Base-by-base conservation (phyloP, 2,888 invertebrate species). In the Tenthredo amoena region DNA sequence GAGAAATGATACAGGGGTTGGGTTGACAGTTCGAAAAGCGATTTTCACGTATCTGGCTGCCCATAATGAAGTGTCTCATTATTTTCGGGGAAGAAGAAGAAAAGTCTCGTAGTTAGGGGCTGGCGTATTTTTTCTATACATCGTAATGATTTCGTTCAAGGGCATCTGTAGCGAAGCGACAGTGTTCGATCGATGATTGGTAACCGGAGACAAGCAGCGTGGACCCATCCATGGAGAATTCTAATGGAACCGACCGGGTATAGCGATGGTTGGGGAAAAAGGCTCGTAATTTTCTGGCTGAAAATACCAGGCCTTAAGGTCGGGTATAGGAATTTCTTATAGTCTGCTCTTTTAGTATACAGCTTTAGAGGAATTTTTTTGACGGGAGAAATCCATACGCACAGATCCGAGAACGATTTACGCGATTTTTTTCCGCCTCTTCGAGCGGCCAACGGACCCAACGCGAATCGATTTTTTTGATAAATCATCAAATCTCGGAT, bases 171-270 rank as follows among this genome's bases (percentile, higher is more conserved):
- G 58, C 40, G 62, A 62, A 37, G 81, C 81, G 81, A 81, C 81
- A 62, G 81, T 37, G 40, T 81, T 62, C 81, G 81, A 81, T 81
- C 81, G 81, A 81, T 81, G 81, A 62, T 62, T 81, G 81, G 81
- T 81, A 81, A 81, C 81, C 58, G 62, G 81, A 81, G 81, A 81
- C 81, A 81, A 81, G 62, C 40, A 34, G 12, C 50, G 50, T 34
- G 50, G 47, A 77, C 50, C 34, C 77, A 77, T 77, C 47, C 55
- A 34, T 21, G n/a, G 34, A 81, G 81, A 81, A 81, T 81, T 81
- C 58, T 62, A 81, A 81, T 81, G 43, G 81, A 81, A 74, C 40
- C 72, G 43, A 68, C 68, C 34, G 34, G 34, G 68, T 68, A 68
- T 68, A 68, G 31, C 12, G 68, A 26, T 21, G 68, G 68, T 5